Evolutionary conservation across 2,113 vertebrate genomes (phyloP), one percentile per base, ranked within the genome.

Genomic region (Triplophysa dalaica): DNA sequence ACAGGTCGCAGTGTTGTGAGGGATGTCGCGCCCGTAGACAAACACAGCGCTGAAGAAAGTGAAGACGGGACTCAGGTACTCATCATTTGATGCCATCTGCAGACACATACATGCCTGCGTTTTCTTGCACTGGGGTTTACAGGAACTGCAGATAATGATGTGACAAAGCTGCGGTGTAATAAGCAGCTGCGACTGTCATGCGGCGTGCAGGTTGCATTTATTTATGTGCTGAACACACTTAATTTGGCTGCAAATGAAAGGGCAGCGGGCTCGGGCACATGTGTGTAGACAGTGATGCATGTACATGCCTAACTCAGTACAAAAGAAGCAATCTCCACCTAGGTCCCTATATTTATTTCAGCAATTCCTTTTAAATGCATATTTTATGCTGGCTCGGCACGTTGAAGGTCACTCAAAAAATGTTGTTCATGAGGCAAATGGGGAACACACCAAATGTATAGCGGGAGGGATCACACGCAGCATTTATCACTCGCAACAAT

Each of bases 351-450:
- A 87, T 89, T 86, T 81, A 81, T 87, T 88, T 86, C 85, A 81
- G 87, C 86, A 83, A 86, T 88, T 90, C 88, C 85, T 85, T 90
- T 89, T 92, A 91, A 92, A 93, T 92, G 91, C 91, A 89, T 91
- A 92, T 93, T 93, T 92, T 93, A 89, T 92, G 92, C 92, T 93
- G 92, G 89, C 92, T 92, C 88, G 87, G 92, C 92, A 93, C 14
- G 84, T 85, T 93, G 92, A 93, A 93, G 92, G 92, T 93, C 92
- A 92, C 85, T 78, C 87, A 78, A 83, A 89, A 38, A 88, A 87
- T 88, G 86, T 84, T 87, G 87, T 90, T 91, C 88, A 86, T 88
- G 87, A 89, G 90, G 88, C 87, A 87, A 91, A 91, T 74, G 77
- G 86, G 68, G 79, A 78, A 78, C 75, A 78, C 48, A 89, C 87